Percentiles rank a stretch among this genome's conserved stretches.
phyloP scores from a whole-genome alignment of 2,888 invertebrate genomes.

The Scaptomyza reducta region DNA sequence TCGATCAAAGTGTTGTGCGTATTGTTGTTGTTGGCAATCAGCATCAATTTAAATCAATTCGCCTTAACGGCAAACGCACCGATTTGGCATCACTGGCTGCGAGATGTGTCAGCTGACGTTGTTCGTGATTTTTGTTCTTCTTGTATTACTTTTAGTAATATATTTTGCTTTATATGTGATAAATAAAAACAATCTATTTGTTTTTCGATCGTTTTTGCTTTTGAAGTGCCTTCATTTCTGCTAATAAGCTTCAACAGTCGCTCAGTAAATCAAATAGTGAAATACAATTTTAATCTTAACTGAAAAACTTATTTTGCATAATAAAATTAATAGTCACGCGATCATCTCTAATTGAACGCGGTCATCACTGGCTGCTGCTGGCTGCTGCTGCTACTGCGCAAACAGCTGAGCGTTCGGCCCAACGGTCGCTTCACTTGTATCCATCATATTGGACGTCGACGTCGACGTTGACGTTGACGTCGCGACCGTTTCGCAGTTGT shows the following conservation, averaged over 20 bases:
- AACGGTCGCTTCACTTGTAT: conserved; percentile 42
- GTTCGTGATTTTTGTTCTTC: too few relatives aligned
- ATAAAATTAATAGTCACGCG: conserved; percentile 28
- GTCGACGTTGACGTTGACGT: conserved; percentile 17
- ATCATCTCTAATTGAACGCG: conserved; percentile 30
- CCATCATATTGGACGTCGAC: conserved; percentile 37
- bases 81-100: conserved; percentile 50
- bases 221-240: not conserved
- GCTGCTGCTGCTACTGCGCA: conserved; percentile 16
- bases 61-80: conserved; percentile 47
- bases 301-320: too few relatives aligned
- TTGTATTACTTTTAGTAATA: too few relatives aligned
- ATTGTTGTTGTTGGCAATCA: conserved; percentile 58
- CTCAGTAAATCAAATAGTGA: not conserved
- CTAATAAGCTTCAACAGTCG: not conserved
- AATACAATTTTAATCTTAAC: not conserved
- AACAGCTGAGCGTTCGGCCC: conserved; percentile 50
- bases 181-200: too few relatives aligned
- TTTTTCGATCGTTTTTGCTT: not conserved
- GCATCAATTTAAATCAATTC: conserved; percentile 67
- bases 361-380: conserved; percentile 30
- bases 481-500: conserved; percentile 33
- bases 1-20: conserved; percentile 47
- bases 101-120: conserved; percentile 8
- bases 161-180: too few relatives aligned